Conservation (phyloP, 2,797 vertebrate species). For the Alectoris magna region DNA sequence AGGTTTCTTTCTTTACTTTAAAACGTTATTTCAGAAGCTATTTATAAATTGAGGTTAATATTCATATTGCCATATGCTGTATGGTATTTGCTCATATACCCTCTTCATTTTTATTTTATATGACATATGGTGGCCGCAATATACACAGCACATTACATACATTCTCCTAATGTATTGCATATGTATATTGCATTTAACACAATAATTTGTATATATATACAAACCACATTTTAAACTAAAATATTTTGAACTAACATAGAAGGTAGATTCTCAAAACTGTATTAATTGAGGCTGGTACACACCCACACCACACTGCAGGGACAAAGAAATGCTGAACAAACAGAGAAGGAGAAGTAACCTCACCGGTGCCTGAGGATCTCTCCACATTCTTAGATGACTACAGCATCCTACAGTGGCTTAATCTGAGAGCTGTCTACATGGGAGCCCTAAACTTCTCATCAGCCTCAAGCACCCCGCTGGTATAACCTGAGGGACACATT, state of each 20-base stretch:
- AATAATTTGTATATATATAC: not conserved
- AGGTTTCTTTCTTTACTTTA: constrained; percentile 62
- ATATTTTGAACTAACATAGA: not conserved
- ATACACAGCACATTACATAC: not conserved
- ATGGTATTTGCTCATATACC: constrained; percentile 57
- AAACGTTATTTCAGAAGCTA: constrained; percentile 59
- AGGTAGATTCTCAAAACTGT: not conserved
- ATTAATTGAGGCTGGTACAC: not conserved
- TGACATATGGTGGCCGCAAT: constrained; percentile 62
- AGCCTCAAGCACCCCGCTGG: not conserved
- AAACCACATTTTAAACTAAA: not conserved
- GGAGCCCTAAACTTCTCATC: not conserved
- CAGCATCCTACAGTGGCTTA: not conserved
- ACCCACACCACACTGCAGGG: accelerated
- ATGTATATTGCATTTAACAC: not conserved
- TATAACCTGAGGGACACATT: not conserved
- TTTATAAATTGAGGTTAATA: constrained; percentile 72
- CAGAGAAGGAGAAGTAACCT: not conserved
- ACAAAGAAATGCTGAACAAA: not conserved
- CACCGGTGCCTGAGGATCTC: not conserved
- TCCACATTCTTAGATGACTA: not conserved
- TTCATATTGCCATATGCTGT: constrained; percentile 65
- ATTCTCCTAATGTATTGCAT: constrained; percentile 48
- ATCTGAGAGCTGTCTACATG: not conserved
- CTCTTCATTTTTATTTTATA: constrained; percentile 70